A percentile compares a stretch with the other conserved stretches of the same genome.
phyloP scores from a whole-genome alignment of 2,888 invertebrate species.

The Sympetrum striolatum region DNA sequence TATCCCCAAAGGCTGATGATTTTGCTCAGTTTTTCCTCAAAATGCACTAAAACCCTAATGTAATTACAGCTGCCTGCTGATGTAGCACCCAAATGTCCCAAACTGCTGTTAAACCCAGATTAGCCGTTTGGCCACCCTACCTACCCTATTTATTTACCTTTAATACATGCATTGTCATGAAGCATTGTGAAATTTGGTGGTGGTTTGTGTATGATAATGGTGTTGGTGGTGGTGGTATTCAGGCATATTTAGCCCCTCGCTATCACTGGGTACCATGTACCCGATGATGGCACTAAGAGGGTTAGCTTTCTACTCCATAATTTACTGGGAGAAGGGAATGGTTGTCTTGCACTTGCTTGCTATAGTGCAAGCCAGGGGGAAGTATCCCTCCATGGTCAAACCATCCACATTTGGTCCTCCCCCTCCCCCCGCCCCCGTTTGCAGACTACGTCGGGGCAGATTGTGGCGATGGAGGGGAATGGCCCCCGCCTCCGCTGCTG shows the following conservation, averaged over 20 bases:
- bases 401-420: slow-evolving; percentile 35
- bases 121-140: slow-evolving; percentile 12
- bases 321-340: neutral
- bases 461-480: slow-evolving; percentile 57
- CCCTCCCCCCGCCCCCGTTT: slow-evolving; percentile 27
- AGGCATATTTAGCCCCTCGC: neutral
- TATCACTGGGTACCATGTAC: neutral
- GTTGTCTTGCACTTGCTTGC: slow-evolving; percentile 5
- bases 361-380: neutral
- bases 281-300: neutral
- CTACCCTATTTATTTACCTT: neutral
- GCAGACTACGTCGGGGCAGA: slow-evolving; percentile 47
- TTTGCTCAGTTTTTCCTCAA: neutral
- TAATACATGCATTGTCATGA: slow-evolving; percentile 25
- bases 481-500: slow-evolving; percentile 54
- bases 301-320: neutral
- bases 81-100: neutral
- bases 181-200: slow-evolving; percentile 39
- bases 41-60: slow-evolving; percentile 6
- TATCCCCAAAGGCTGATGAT: neutral
- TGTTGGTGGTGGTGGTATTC: slow-evolving; percentile 24
- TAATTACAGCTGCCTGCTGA: slow-evolving; percentile 27
- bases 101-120: slow-evolving; percentile 17
- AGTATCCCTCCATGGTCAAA: slow-evolving; percentile 56
- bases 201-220: slow-evolving; percentile 41